Percentiles rank a stretch among this genome's conserved stretches.
Evolutionary conservation across 2,888 invertebrate species (phyloP).

Genomic region (Gymnosoma rotundatum): DNA sequence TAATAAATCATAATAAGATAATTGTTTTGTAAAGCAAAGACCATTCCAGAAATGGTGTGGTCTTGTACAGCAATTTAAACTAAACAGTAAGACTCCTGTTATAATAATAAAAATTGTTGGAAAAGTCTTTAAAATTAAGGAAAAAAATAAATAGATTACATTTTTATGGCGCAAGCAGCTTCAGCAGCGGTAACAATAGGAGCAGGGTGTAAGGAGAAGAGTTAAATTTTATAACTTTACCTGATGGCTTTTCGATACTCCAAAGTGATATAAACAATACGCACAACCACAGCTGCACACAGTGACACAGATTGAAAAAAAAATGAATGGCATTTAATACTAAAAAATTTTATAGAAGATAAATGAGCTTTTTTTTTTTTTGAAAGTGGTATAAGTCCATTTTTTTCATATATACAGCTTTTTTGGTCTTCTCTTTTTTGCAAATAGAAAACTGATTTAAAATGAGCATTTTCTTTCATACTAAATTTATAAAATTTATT

Average conservation of each 20-base stretch:
- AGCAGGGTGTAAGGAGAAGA: not conserved
- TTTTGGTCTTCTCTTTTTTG: too few species aligned
- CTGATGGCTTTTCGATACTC: not conserved
- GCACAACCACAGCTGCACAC: not conserved
- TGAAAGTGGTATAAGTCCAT: too few species aligned
- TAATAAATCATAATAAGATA: conserved; percentile 65
- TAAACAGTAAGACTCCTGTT: not conserved
- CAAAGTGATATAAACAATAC: not conserved
- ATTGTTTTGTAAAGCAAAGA: conserved; percentile 26
- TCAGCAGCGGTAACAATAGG: not conserved
- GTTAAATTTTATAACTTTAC: not conserved
- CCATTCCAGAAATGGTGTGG: conserved; percentile 34
- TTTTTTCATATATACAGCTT: too few species aligned
- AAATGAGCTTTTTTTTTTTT: too few species aligned
- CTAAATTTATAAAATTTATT: too few species aligned
- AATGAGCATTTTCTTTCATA: too few species aligned
- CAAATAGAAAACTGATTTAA: too few species aligned
- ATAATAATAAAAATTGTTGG: conserved; percentile 11
- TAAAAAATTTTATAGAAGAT: too few species aligned
- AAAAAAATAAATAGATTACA: not conserved
- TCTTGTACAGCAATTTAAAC: conserved; percentile 29
- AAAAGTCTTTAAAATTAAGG: too few species aligned
- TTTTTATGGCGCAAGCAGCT: not conserved
- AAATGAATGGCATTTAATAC: too few species aligned
- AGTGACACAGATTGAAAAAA: too few species aligned